These are phyloP conservation scores for Pterophyllum scalare DNA, from an alignment of 2,113 vertebrate genomes.

Conservation along the genomic window DNA sequence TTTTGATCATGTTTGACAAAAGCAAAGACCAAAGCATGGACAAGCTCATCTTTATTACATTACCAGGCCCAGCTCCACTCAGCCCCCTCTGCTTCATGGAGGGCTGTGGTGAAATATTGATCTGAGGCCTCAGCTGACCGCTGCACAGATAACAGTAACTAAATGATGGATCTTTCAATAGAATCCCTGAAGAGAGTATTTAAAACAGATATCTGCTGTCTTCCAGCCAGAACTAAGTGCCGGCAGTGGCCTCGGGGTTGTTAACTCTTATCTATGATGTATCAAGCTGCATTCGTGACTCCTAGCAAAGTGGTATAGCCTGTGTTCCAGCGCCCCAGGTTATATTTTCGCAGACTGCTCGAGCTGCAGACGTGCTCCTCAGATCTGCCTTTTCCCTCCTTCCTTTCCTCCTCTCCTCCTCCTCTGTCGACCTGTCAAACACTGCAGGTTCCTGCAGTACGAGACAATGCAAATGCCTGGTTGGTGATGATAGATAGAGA, in stretches of 20 bases:
- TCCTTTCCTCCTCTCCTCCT: background rate
- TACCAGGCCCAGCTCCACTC: background rate
- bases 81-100: background rate
- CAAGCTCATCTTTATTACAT: slow-evolving; percentile 14
- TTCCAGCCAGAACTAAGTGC: slow-evolving; percentile 25
- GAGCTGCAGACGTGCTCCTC: slow-evolving; percentile 21
- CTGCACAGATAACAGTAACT: slow-evolving; percentile 45
- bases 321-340: slow-evolving; percentile 41
- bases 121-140: slow-evolving; percentile 42
- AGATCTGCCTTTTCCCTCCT: slow-evolving; percentile 45
- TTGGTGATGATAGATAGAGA: slow-evolving; percentile 56
- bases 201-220: slow-evolving; percentile 48
- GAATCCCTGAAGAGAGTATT: slow-evolving; percentile 23
- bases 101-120: slow-evolving; percentile 44
- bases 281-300: slow-evolving; percentile 54
- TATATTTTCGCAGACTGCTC: slow-evolving; percentile 39
- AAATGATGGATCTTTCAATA: slow-evolving; percentile 53
- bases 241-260: slow-evolving; percentile 30
- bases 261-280: slow-evolving; percentile 57
- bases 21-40: slow-evolving; percentile 21
- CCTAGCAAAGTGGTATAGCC: slow-evolving; percentile 16
- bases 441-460: background rate
- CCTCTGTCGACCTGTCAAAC: slow-evolving; percentile 36
- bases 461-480: slow-evolving; percentile 40
- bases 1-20: slow-evolving; percentile 29